Evolutionary conservation across 2,797 vertebrate species (phyloP), one percentile per base, ranked within the genome.

Genomic region (Semaprochilodus insignis): DNA sequence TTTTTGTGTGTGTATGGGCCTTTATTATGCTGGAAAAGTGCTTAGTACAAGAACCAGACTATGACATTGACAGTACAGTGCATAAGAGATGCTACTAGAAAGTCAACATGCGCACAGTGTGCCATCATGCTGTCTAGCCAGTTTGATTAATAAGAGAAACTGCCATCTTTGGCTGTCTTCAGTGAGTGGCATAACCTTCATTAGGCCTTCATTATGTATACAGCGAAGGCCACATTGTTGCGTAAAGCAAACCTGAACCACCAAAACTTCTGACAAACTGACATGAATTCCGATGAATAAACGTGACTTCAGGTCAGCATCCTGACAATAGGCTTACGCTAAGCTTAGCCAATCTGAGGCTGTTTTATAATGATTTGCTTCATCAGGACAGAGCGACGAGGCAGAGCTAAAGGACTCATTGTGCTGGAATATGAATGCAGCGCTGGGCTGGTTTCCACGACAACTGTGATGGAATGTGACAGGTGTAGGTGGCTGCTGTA

Each of bases 401-500:
- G 69, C 59, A 51, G 11, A 59, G 63, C 69, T 78, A 25, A 31
- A 31, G 13, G 62, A 34, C 73, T 80, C 34, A 36, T 65, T 59
- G 27, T 59, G 65, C 54, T 77, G 80, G 77, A 79, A 81, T 80
- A 81, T 63, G 44, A 78, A 62, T 74, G 71, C 83, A 62, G 54
- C 54, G 14, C 66, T 19, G 23, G 36, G 59, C 31, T 21, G 70
- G 84, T 87, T 84, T 84, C 79, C 85, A 63, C 44, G 74, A 85
- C 74, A 71, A 82, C 81, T 65, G 76, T 82, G 80, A 87, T 85
- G 55, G 65, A 87, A 85, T 85, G 63, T 88, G 85, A 77, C 84
- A 81, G 71, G 60, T 78, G 75, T 80, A 78, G 34, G 66, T 66
- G 78, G 73, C 71, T 86, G 83, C 62, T 70, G 69, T 60, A 77